Percentiles rank a stretch among this genome's conserved stretches.
Conservation (phyloP, 2,888 invertebrate species). For the Erannis defoliaria region DNA sequence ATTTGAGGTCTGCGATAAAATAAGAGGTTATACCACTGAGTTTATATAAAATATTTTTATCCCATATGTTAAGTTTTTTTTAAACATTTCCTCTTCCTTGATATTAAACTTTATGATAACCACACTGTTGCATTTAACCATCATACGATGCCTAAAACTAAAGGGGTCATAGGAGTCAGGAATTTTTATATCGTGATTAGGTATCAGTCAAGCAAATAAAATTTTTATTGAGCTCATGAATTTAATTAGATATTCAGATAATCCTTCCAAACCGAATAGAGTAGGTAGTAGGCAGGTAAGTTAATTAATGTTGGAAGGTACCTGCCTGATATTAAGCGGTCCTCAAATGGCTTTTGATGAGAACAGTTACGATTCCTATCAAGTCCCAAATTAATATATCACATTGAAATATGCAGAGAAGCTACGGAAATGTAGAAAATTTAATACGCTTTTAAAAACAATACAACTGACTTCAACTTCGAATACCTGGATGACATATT, state of each 20-base stretch:
- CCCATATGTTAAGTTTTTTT: too few relatives aligned
- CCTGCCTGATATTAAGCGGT: slow-evolving; percentile 3
- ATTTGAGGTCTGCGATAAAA: too few relatives aligned
- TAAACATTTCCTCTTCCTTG: too few relatives aligned
- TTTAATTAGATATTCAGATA: slow-evolving; percentile 2
- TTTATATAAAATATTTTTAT: too few relatives aligned
- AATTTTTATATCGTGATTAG: background rate
- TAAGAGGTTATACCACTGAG: too few relatives aligned
- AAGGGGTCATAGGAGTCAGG: too few relatives aligned
- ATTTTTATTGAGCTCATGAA: background rate
- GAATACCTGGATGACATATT: too few relatives aligned
- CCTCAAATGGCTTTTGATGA: slow-evolving; percentile 19
- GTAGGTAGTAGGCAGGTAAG: slow-evolving; percentile 3
- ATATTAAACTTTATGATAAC: too few relatives aligned
- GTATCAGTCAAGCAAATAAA: background rate
- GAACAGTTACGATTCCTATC: slow-evolving; percentile 11
- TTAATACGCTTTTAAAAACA: too few relatives aligned
- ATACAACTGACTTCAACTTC: too few relatives aligned
- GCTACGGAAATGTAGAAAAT: background rate
- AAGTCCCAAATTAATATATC: slow-evolving; percentile 16
- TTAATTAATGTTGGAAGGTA: slow-evolving; percentile 16
- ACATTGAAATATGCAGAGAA: background rate
- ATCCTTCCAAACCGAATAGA: slow-evolving; percentile 5
- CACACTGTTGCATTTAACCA: too few relatives aligned
- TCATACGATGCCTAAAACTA: too few relatives aligned